These are phyloP conservation scores for Triplophysa dalaica DNA, from an alignment of 2,113 vertebrate genomes.

Conservation along the genomic window DNA sequence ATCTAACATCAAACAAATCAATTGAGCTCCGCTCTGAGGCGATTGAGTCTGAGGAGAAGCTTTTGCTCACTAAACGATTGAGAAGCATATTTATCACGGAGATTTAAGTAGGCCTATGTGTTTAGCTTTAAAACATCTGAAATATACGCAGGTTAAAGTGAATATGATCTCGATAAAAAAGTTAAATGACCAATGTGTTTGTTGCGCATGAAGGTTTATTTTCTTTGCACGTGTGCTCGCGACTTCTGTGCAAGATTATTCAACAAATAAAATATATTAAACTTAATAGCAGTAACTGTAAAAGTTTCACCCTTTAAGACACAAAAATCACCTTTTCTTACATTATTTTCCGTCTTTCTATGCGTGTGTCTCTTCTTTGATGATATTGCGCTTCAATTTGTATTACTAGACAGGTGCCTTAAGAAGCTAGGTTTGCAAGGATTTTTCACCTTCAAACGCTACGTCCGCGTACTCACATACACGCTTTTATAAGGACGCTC, in stretches of 20 bases:
- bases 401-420: conserved; percentile 46
- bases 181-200: neutral
- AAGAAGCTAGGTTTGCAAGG: conserved; percentile 47
- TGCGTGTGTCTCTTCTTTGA: conserved; percentile 7
- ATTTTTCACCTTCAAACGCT: conserved; percentile 47
- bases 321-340: neutral
- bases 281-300: neutral
- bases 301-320: neutral
- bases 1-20: conserved; percentile 75
- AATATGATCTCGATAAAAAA: neutral
- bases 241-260: neutral
- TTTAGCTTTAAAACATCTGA: conserved; percentile 4
- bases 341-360: neutral
- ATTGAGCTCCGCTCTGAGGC: conserved; percentile 45
- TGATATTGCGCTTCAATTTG: conserved; percentile 41
- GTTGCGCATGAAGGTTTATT: neutral
- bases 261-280: neutral
- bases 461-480: conserved; percentile 52
- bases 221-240: neutral
- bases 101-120: neutral
- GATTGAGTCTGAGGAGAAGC: conserved; percentile 66
- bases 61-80: conserved; percentile 52
- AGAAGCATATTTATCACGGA: neutral
- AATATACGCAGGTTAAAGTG: neutral
- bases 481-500: conserved; percentile 60